Conservation (phyloP, 2,113 vertebrate species). For the Naja naja region DNA sequence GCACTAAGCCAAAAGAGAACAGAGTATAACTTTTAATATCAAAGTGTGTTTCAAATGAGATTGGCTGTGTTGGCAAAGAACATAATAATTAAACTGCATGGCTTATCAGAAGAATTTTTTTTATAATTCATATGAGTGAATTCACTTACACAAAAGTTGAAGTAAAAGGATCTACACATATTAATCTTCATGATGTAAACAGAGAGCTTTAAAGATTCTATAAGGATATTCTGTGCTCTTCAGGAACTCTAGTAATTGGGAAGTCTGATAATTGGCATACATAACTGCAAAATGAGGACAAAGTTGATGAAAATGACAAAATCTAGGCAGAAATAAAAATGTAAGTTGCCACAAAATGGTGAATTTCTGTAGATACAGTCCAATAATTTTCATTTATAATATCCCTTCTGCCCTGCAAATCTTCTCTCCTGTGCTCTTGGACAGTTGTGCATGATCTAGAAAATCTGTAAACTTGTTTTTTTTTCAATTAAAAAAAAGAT, state of each 20-base stretch:
- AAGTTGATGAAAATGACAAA: background rate
- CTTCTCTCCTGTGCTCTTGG: background rate
- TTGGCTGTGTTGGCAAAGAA: background rate
- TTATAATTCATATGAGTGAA: background rate
- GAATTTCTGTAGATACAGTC: background rate
- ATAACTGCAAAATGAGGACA: background rate
- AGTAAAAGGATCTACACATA: background rate
- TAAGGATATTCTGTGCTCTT: background rate
- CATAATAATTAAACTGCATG: background rate
- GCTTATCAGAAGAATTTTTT: background rate
- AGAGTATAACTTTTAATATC: background rate
- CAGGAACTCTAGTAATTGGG: background rate
- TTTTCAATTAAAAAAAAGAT: background rate
- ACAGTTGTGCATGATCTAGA: background rate
- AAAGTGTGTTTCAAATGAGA: background rate
- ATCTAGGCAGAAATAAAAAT: background rate
- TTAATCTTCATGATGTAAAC: background rate
- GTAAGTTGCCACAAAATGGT: background rate
- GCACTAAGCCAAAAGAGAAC: background rate
- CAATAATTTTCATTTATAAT: background rate
- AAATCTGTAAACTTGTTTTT: background rate
- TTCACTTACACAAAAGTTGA: background rate
- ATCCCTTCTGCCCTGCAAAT: background rate
- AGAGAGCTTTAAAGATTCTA: background rate
- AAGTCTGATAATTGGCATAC: background rate